Percentiles rank a stretch among this genome's conserved stretches.
Evolutionary conservation across 1,140 invertebrate species (phyloP).

Genomic region (Drosophila littoralis): DNA sequence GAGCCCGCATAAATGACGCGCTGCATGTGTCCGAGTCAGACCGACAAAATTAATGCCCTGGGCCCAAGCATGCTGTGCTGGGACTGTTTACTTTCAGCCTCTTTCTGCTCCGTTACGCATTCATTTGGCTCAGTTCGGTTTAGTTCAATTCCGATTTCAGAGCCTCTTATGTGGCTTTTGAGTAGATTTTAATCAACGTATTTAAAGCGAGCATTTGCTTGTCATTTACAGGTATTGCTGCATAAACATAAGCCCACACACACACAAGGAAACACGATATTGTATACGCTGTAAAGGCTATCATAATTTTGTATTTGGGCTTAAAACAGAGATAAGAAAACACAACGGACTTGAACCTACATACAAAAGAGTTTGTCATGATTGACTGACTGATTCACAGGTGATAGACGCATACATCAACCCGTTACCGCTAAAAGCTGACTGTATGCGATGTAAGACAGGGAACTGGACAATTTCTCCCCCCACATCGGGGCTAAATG

Average conservation of each 20-base stretch:
- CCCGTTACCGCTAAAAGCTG: too few species aligned
- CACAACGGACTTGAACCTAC: too few species aligned
- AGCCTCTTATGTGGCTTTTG: constrained; percentile 43
- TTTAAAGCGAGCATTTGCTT: constrained; percentile 72
- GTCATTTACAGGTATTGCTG: constrained; percentile 71
- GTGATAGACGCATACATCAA: too few species aligned
- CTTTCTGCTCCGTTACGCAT: constrained; percentile 2
- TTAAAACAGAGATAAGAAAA: too few species aligned
- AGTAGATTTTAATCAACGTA: constrained; percentile 70
- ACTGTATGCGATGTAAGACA: too few species aligned
- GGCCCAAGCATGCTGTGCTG: not conserved
- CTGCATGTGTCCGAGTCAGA: constrained; percentile 46
- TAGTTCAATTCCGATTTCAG: not conserved
- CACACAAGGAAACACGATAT: constrained; percentile 17
- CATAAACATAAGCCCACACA: constrained; percentile 17
- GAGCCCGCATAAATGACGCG: constrained; percentile 74
- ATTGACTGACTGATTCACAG: too few species aligned
- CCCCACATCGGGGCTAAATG: too few species aligned
- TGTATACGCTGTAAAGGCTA: not conserved
- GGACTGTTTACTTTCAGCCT: constrained; percentile 7
- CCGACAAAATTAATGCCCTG: constrained; percentile 17
- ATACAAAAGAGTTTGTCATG: too few species aligned
- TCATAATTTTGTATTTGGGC: too few species aligned
- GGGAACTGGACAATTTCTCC: too few species aligned
- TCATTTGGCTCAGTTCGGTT: constrained; percentile 4